A percentile compares a stretch with the other conserved stretches of the same genome.
Conservation (phyloP, 2,888 invertebrate genomes). For the Drosophila affinis region DNA sequence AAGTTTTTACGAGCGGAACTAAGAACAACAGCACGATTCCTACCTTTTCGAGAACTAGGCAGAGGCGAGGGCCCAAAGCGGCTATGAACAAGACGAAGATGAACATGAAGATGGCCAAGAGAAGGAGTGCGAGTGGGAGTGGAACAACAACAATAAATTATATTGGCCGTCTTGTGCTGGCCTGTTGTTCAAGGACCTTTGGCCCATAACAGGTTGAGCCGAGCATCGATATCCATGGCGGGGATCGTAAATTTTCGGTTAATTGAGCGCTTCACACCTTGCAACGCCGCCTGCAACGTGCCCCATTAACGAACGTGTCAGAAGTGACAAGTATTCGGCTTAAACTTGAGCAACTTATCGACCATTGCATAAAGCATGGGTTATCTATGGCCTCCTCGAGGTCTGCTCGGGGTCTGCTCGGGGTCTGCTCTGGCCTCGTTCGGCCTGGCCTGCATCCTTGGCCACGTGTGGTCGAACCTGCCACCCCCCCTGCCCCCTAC, state of each 20-base stretch:
- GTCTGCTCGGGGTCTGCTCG: neutral
- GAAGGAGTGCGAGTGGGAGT: conserved; percentile 49
- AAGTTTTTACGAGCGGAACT: conserved; percentile 74
- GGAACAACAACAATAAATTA: conserved; percentile 58
- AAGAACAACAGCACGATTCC: conserved; percentile 5
- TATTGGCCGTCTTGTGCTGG: conserved; percentile 25
- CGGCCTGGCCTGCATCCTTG: conserved; percentile 44
- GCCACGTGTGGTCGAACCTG: conserved; percentile 32
- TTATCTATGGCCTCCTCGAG: conserved; percentile 41
- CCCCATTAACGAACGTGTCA: conserved; percentile 79
- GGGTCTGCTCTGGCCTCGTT: neutral
- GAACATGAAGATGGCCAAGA: conserved; percentile 43
- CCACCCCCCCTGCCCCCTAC: conserved; percentile 1
- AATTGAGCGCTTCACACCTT: conserved; percentile 82
- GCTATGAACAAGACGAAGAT: conserved; percentile 2
- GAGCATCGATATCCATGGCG: conserved; percentile 23
- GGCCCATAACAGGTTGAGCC: conserved; percentile 70
- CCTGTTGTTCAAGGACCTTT: conserved; percentile 65
- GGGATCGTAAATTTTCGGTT: conserved; percentile 80
- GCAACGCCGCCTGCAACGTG: conserved; percentile 24
- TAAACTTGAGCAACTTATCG: conserved; percentile 78
- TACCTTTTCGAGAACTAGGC: conserved; percentile 28
- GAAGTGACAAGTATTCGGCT: conserved; percentile 80
- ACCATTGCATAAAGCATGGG: conserved; percentile 54
- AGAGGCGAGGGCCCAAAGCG: conserved; percentile 2